These are phyloP conservation scores for Camponotus floridanus DNA, from an alignment of 1,140 invertebrate species.

Conservation along the genomic window DNA sequence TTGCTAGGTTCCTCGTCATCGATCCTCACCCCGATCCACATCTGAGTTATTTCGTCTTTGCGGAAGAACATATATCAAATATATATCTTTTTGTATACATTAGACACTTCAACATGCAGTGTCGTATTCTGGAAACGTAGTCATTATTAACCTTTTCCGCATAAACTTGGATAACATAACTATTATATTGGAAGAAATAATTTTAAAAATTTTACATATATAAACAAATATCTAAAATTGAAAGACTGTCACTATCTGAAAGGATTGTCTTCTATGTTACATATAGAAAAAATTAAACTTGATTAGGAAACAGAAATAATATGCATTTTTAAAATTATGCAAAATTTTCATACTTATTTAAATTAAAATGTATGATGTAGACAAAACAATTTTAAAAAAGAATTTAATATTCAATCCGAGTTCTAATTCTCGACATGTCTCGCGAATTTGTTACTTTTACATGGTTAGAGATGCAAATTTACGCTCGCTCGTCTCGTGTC, in stretches of 20 bases:
- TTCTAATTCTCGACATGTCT: neutral
- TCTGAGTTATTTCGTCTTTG: constrained; percentile 28
- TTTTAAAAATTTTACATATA: neutral
- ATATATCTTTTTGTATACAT: constrained; percentile 45
- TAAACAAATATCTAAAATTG: too few relatives aligned
- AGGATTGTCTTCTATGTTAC: neutral
- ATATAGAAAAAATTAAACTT: neutral
- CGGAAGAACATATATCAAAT: constrained; percentile 14
- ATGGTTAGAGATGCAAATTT: constrained; percentile 23
- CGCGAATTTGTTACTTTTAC: constrained; percentile 20
- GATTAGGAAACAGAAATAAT: neutral
- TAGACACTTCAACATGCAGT: constrained; percentile 29
- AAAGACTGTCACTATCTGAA: neutral
- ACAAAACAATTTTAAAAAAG: neutral
- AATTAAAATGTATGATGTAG: neutral
- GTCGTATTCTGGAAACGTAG: constrained; percentile 25
- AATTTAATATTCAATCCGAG: neutral
- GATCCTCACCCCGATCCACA: constrained; percentile 48
- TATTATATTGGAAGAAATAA: constrained; percentile 4
- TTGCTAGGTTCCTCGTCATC: constrained; percentile 37
- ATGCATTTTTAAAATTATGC: neutral
- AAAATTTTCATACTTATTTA: neutral
- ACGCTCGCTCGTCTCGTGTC: neutral
- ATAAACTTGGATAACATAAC: constrained; percentile 43
- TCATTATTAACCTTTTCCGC: constrained; percentile 40